These are phyloP conservation scores for Micropterix aruncella DNA, from an alignment of 2,888 invertebrate species.

Conservation along the genomic window DNA sequence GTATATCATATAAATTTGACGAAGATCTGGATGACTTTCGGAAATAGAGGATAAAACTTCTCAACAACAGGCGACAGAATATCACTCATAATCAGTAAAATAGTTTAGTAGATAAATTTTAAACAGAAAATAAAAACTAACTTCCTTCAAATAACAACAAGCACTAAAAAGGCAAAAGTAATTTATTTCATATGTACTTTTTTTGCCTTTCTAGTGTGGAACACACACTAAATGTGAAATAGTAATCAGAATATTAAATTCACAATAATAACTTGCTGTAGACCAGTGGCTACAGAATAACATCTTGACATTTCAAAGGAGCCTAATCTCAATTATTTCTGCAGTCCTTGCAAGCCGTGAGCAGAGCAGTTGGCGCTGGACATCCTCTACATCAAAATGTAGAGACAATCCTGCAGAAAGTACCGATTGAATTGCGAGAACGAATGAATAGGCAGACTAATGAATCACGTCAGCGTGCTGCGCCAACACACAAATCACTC, in stretches of 20 bases:
- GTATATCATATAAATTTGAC: no score
- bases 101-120: no score
- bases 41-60: no score
- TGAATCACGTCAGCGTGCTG: background rate
- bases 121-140: no score
- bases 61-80: no score
- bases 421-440: constrained; percentile 66
- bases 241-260: no score
- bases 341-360: constrained; percentile 73
- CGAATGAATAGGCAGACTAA: constrained; percentile 34
- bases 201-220: constrained; percentile 3
- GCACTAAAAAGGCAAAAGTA: no score
- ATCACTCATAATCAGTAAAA: no score
- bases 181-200: constrained; percentile 1
- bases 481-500: constrained; percentile 69
- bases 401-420: constrained; percentile 81
- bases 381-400: constrained; percentile 67
- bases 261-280: background rate
- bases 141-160: no score
- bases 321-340: constrained; percentile 13
- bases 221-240: no score
- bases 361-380: constrained; percentile 58
- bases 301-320: constrained; percentile 3
- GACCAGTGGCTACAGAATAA: background rate
- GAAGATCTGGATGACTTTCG: no score